These are phyloP conservation scores for Sciurus vulgaris DNA, from an alignment of 2,797 vertebrate genomes.

Conservation along the genomic window DNA sequence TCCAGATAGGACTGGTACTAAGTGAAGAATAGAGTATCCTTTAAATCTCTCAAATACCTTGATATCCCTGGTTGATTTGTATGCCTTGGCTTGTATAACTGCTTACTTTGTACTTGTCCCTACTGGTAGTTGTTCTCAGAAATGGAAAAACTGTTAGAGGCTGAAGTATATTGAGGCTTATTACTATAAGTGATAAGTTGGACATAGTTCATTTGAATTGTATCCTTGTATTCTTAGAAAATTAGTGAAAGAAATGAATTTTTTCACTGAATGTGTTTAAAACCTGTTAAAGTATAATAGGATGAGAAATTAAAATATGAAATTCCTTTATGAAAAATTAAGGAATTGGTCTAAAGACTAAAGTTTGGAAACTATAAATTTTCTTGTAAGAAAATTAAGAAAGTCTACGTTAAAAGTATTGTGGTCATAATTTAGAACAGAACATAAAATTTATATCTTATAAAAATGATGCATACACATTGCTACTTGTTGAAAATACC, in stretches of 20 bases:
- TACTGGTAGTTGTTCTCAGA: slow-evolving; percentile 36
- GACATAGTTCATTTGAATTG: slow-evolving; percentile 44
- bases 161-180: not conserved
- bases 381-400: slow-evolving; percentile 63
- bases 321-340: slow-evolving; percentile 65
- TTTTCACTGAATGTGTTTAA: slow-evolving; percentile 6
- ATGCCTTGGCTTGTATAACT: slow-evolving; percentile 16
- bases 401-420: slow-evolving; percentile 54
- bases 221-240: slow-evolving; percentile 55
- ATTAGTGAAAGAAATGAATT: slow-evolving; percentile 36
- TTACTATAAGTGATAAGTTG: slow-evolving; percentile 39
- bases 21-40: slow-evolving; percentile 7
- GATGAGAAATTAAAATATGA: slow-evolving; percentile 46
- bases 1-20: not conserved
- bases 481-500: slow-evolving; percentile 47
- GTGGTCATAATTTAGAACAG: slow-evolving; percentile 60
- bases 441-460: slow-evolving; percentile 32
- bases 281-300: slow-evolving; percentile 44
- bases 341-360: not conserved
- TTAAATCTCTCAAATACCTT: slow-evolving; percentile 24
- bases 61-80: not conserved
- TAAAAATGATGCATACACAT: not conserved
- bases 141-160: not conserved
- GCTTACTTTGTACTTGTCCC: not conserved
- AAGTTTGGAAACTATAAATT: slow-evolving; percentile 25